Evolutionary conservation across 2,797 vertebrate species (phyloP), one percentile per base, ranked within the genome.

Genomic region (Hippoglossus hippoglossus): DNA sequence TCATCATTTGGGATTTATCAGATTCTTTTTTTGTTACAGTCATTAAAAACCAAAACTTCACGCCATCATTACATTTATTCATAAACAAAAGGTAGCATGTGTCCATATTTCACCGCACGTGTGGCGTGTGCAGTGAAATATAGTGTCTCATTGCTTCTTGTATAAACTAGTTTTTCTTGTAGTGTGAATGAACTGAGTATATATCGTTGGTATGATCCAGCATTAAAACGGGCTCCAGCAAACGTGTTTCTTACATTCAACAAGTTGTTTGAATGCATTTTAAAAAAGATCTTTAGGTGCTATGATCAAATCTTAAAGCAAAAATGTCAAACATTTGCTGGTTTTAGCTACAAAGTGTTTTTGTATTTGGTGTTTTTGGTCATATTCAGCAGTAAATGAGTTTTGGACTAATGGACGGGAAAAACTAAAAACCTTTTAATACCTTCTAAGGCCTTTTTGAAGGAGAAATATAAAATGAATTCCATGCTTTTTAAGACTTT

Each of bases 151-250:
- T 15, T 53, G n/a, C 39, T 26, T 59, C 11, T n/a, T 66, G 1
- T 2, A 21, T 8, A 63, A 36, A 36, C 12, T 13, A 12, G 10
- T 26, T 36, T 46, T 18, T 73, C 24, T 19, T 61, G 12, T 5
- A 68, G 55, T 73, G 36, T 65, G 28, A 64, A 36, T 58, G 21
- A 18, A 75, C 39, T 12, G 13, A 58, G 25, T 18, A 44, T 11
- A 12, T 53, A 21, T 26, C 47, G 34, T 22, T 31, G 6, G 31
- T 54, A 5, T 44, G n/a, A 54, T 71, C 52, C 52, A 71, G 59
- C 63, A 67, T 73, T 73, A 15, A 79, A 57, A 75, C 5, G 55
- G n/a, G 36, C 34, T 39, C 36, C 36, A 39, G 36, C 36, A 39
- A 39, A 39, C 12, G 12, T 13, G 36, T 39, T 39, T n/a, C n/a